phyloP scores from a whole-genome alignment of 2,888 invertebrate genomes.

The Parapristionchus giblindavisi region DNA sequence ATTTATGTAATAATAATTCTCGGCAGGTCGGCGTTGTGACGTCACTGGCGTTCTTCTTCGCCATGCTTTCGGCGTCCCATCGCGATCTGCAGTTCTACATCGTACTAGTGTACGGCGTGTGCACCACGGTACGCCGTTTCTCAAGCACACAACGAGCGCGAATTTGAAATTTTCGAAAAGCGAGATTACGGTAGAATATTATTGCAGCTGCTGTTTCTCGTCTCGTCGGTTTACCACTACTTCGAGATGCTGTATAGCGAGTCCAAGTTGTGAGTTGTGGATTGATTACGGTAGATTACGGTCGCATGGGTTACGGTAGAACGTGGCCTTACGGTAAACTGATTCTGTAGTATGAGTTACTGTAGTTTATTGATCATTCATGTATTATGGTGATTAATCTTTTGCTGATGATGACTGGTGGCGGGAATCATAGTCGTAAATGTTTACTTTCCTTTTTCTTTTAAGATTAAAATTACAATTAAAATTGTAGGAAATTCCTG shows the following conservation, averaged over 20 bases:
- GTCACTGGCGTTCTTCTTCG: slow-evolving; percentile 51
- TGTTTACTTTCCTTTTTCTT: too few species aligned
- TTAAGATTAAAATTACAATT: too few species aligned
- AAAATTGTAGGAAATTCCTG: too few species aligned
- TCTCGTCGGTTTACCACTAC: slow-evolving; percentile 64
- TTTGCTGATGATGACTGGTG: too few species aligned
- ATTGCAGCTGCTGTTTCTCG: slow-evolving; percentile 58
- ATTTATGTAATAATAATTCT: background rate
- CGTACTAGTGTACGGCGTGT: slow-evolving; percentile 61
- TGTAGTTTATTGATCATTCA: too few species aligned
- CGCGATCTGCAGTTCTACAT: slow-evolving; percentile 59
- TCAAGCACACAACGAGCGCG: background rate
- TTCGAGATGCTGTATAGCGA: slow-evolving; percentile 62
- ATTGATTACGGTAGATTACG: background rate
- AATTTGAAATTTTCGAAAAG: background rate
- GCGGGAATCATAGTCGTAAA: too few species aligned
- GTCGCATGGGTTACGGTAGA: background rate
- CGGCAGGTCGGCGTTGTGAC: slow-evolving; percentile 61
- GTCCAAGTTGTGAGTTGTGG: slow-evolving; percentile 46
- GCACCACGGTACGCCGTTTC: slow-evolving; percentile 53
- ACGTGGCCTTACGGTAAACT: background rate
- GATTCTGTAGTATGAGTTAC: background rate
- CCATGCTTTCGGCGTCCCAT: slow-evolving; percentile 53
- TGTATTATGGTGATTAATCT: too few species aligned
- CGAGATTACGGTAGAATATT: background rate